Evolutionary conservation across 1,140 invertebrate genomes (phyloP).

Genomic region (Cydia strobilella): DNA sequence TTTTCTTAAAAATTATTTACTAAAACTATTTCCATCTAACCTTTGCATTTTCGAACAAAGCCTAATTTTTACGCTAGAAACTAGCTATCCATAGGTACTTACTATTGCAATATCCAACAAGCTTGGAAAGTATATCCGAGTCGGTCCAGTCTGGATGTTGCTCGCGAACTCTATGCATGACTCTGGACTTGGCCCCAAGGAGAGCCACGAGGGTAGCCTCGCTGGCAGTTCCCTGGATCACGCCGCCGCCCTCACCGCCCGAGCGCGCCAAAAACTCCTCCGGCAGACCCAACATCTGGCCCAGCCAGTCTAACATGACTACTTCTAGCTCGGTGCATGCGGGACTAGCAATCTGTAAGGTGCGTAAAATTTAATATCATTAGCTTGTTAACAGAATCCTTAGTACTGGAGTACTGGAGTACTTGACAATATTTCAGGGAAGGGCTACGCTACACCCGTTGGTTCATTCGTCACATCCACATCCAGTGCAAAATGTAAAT

Average conservation of each 20-base stretch:
- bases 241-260: conserved; percentile 92
- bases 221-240: conserved; percentile 95
- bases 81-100: conserved; percentile 52
- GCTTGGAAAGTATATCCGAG: conserved; percentile 90
- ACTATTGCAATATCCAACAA: conserved; percentile 90
- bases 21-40: too few relatives aligned
- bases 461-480: too few relatives aligned
- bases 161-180: conserved; percentile 86
- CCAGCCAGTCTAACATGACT: conserved; percentile 98
- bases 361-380: background rate
- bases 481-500: too few relatives aligned
- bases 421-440: too few relatives aligned
- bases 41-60: too few relatives aligned
- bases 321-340: conserved; percentile 99
- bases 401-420: too few relatives aligned
- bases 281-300: conserved; percentile 95
- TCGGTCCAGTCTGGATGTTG: conserved; percentile 90
- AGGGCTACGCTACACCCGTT: too few relatives aligned
- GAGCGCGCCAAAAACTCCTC: conserved; percentile 91
- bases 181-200: conserved; percentile 92
- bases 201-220: conserved; percentile 93
- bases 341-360: conserved; percentile 92
- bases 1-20: too few relatives aligned
- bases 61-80: too few relatives aligned
- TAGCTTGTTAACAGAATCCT: background rate